phyloP scores from a whole-genome alignment of 2,113 vertebrate species.

The Shinisaurus crocodilurus region DNA sequence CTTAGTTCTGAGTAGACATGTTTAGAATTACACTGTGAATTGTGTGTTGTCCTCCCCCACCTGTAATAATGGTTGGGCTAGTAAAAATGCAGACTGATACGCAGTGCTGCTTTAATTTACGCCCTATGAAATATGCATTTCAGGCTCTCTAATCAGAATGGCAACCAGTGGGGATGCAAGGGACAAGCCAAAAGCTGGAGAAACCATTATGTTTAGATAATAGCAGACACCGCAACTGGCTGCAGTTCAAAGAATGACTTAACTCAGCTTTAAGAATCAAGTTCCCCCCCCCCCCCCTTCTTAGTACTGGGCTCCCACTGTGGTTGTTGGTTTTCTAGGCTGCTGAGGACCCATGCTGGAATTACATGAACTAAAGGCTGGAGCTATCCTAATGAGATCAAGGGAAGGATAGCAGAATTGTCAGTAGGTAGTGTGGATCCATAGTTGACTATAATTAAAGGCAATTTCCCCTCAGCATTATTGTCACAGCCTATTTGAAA shows the following conservation, averaged over 20 bases:
- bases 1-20: too few relatives aligned
- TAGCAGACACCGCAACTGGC: background rate
- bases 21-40: too few relatives aligned
- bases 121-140: background rate
- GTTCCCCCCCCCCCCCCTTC: background rate
- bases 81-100: background rate
- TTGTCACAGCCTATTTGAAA: background rate
- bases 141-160: background rate
- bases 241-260: background rate
- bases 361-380: background rate
- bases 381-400: slow-evolving; percentile 9
- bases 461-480: background rate
- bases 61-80: background rate
- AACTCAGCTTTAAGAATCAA: background rate
- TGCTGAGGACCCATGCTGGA: background rate
- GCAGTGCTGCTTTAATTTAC: background rate
- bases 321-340: background rate
- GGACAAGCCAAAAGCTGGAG: too few relatives aligned
- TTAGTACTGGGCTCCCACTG: background rate
- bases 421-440: background rate
- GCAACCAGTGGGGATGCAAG: too few relatives aligned
- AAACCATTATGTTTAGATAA: slow-evolving; percentile 5
- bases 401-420: background rate
- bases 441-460: background rate
- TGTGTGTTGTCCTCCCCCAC: too few relatives aligned